Evolutionary conservation across 2,113 vertebrate genomes (phyloP).

Genomic region (Eubucco bourcierii): DNA sequence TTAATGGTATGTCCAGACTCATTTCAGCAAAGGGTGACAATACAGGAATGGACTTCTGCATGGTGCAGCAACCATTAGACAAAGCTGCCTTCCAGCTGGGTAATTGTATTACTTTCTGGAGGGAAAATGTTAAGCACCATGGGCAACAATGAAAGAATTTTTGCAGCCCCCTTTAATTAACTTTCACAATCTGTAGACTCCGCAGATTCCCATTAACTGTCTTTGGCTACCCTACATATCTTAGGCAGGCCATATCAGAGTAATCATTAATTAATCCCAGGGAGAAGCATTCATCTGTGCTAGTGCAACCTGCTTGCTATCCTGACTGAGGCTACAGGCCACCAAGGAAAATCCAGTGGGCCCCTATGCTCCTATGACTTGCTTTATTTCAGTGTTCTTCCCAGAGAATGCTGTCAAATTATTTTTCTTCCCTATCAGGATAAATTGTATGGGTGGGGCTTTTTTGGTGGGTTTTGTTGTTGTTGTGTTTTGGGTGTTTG

Average conservation of each 20-base stretch:
- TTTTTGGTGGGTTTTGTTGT: neutral
- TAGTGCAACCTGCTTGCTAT: neutral
- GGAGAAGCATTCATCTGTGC: conserved; percentile 16
- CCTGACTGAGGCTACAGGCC: neutral
- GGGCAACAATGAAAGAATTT: neutral
- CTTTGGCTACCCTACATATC: conserved; percentile 11
- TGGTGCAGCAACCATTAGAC: neutral
- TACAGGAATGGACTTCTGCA: neutral
- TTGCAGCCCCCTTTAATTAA: neutral
- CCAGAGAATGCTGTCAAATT: neutral
- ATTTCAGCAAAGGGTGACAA: neutral
- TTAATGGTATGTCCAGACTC: neutral
- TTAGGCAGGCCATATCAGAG: neutral
- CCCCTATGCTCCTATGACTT: neutral
- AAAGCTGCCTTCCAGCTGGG: fast-evolving
- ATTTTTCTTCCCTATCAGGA: neutral
- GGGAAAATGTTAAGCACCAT: neutral
- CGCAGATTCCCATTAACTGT: neutral
- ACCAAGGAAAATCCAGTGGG: neutral
- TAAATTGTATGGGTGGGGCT: neutral
- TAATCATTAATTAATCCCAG: conserved; percentile 44
- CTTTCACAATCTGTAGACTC: neutral
- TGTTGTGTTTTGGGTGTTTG: too few species aligned
- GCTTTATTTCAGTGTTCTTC: neutral
- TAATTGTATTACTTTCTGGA: neutral